phyloP scores from a whole-genome alignment of 2,797 vertebrate species.

The Melopsittacus undulatus region DNA sequence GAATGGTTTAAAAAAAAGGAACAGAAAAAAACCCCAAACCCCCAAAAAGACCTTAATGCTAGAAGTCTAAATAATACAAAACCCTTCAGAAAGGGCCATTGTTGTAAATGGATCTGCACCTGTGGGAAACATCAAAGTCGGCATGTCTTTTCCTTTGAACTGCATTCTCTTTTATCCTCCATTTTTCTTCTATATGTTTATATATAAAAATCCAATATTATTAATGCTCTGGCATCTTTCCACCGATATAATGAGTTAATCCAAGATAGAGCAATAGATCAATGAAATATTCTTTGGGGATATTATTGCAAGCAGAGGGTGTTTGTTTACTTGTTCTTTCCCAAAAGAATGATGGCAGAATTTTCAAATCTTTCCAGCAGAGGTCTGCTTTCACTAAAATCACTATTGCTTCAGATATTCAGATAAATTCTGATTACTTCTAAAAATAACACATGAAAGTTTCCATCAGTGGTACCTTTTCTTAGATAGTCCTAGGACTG shows the following conservation, averaged over 20 bases:
- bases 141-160: conserved; percentile 54
- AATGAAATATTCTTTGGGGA: not conserved
- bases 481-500: not conserved
- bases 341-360: not conserved
- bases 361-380: not conserved
- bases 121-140: conserved; percentile 62
- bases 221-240: conserved; percentile 5
- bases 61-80: conserved; percentile 22
- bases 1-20: not conserved
- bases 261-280: not conserved
- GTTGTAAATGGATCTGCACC: conserved; percentile 49
- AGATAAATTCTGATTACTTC: not conserved
- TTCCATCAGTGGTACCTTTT: not conserved
- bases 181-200: conserved; percentile 22
- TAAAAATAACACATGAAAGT: not conserved
- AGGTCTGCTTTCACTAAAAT: not conserved
- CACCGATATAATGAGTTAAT: conserved; percentile 15
- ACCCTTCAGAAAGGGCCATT: not conserved
- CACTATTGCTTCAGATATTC: not conserved
- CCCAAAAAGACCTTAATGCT: not conserved
- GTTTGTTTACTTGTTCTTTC: not conserved
- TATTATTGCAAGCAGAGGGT: not conserved
- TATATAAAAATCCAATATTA: conserved; percentile 8
- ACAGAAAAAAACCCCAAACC: not conserved
- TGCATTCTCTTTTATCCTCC: conserved; percentile 55